Evolutionary conservation across 1,140 invertebrate species (phyloP), one percentile per base, ranked within the genome.

Genomic region (Hesperophylax magnus): DNA sequence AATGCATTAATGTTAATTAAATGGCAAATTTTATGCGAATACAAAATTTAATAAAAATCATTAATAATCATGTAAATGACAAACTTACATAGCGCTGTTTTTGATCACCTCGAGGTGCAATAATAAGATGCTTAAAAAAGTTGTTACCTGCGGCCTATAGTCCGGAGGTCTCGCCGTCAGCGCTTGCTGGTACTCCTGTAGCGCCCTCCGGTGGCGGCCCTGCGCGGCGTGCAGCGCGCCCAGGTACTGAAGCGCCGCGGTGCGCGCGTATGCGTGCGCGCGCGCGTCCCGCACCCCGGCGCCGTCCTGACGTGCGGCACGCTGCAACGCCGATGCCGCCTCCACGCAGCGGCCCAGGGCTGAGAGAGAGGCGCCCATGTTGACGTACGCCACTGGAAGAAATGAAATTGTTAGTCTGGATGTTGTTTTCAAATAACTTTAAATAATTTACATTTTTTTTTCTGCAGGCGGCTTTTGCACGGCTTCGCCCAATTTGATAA

Each of bases 341-440:
- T 98, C 96, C 65, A 94, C 92, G 82, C 94, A 93, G 63, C 95
- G 91, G 14, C 97, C 97, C 67, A 96, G 91, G 9, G 95, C 93
- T 82, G 96, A 94, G 81, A 98, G 91, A 24, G 97, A 94, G 81
- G 97, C 94, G 1, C 97, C 98, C 85, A 98, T 92, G 87, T 98
- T 99, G 78, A 99, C 93, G 89, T 99, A 97, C 56, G 98, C 98
- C 92, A 98, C 97, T 98, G 92, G 27, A 93, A 93, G 60, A 85
- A 85, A 86, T 9, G 0, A 39, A 0, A 47, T 47, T 11, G 9
- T 47, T 47, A 47, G 39, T 47, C 11, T 34, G 8, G 7, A 8
- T 34, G 34, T 27, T 27, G 27, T 27, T 27, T 27, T 27, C 27
- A 27, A 5, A 27, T 27, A 27, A 27, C 27, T n/a, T n/a, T n/a